Evolutionary conservation across 1,140 invertebrate species (phyloP), one percentile per base, ranked within the genome.

Genomic region (Araneus ventricosus): DNA sequence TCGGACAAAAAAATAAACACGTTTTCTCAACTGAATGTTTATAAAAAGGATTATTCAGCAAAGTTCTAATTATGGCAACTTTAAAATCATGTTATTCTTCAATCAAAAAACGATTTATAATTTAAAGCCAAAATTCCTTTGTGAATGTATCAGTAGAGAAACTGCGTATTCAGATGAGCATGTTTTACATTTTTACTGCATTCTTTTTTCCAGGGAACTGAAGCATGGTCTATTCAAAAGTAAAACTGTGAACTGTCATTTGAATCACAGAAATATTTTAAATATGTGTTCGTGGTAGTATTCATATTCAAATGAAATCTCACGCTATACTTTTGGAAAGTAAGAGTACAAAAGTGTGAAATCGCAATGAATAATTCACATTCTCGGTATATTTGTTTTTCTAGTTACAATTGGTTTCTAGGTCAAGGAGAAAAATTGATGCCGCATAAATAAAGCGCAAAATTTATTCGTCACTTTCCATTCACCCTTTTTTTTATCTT

Each of bases 321-420:
- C 30, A 34, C 70, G 20, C 70, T 14, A 75, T 20, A 75, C 30
- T 34, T 37, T 34, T 20, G 10, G 20, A 75, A 30, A 75, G 67
- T 5, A 34, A 63, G 39, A 70, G 61, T 61, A 41, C 34, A 61
- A 57, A 70, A 30, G 20, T 67, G 70, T 39, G 37, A 34, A 10
- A n/a, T 70, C 67, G 67, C 61, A 67, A 67, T 88, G 61, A 67
- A 57, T 37, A 39, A 61, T 41, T 27, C 34, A 88, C 7, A n/a
- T 61, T 67, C 57, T 67, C 24, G 52, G n/a, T 37, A 88, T 88
- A 34, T 88, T 30, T 17, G 20, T 67, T 41, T 67, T 70, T 59
- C n/a, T 67, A 22, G 10, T 59, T 8, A 20, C 20, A 34, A 20
- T 5, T 75, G 3, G 5, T 75, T 75, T 30, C 70, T 75, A 75